Evolutionary conservation across 1,140 invertebrate species (phyloP), one percentile per base, ranked within the genome.

Genomic region (Cyrtorhinus lividipennis): DNA sequence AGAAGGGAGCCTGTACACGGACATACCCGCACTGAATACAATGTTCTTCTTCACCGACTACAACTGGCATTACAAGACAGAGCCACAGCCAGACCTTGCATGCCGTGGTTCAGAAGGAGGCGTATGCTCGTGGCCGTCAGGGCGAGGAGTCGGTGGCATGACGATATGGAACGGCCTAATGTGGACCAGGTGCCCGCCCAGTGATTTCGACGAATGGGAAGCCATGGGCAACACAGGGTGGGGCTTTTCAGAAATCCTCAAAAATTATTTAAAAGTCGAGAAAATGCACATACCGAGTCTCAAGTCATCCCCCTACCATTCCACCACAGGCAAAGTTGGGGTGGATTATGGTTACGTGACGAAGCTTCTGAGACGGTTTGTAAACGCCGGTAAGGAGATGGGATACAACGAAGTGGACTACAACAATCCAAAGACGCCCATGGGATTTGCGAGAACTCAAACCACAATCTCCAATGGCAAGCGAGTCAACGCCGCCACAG

Each of bases 191-290:
- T 90, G 90, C 0, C 82, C 88, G 73, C 78, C 78, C 2, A 72
- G 72, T 10, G 87, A 91, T 67, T 91, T 85, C 73, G 83, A 91
- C 71, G 71, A 79, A 22, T 90, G 88, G 80, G 84, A 82, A 1
- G 75, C 75, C 1, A 77, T 81, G 2, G 87, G 87, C 0, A 83
- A 83, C 66, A 71, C 73, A 1, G 85, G 86, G 27, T 83, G 82
- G 78, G 66, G 64, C 2, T 70, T 68, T 20, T 79, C 80, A 63
- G 80, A 78, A 15, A 78, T 87, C 71, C 74, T 78, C 24, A 79
- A 81, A 63, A 82, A 82, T 69, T 84, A 83, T 65, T 70, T 78
- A 65, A 72, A 73, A 56, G 70, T 72, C 61, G 75, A 78, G 69
- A 62, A 71, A 59, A 67, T 71, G 24, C 66, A 61, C 69, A 68